Conservation (phyloP, 2,113 vertebrate species). For the Gadus chalcogrammus region DNA sequence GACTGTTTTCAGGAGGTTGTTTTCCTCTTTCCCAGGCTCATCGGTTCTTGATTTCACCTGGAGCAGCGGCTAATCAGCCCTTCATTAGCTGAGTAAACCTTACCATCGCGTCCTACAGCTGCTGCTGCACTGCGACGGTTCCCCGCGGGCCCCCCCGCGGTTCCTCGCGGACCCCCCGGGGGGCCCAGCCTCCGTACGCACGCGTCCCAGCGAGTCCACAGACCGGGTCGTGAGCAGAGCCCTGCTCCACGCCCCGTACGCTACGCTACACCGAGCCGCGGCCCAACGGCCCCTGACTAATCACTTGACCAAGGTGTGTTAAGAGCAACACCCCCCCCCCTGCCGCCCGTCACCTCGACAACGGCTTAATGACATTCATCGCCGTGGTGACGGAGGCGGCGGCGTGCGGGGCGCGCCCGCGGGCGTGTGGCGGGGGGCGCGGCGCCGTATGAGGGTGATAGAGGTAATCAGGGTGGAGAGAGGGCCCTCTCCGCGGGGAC, state of each 20-base stretch:
- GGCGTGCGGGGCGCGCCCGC: too few relatives aligned
- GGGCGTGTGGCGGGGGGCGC: slow-evolving; percentile 40
- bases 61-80: too few relatives aligned
- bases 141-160: too few relatives aligned
- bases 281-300: slow-evolving; percentile 32
- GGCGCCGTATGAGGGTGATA: slow-evolving; percentile 69
- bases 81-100: too few relatives aligned
- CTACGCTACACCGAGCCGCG: background rate
- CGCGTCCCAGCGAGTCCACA: too few relatives aligned
- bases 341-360: slow-evolving; percentile 5
- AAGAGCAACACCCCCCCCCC: slow-evolving; percentile 39
- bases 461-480: slow-evolving; percentile 69
- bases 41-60: too few relatives aligned
- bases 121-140: too few relatives aligned
- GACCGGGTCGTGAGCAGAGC: background rate
- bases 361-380: slow-evolving; percentile 54
- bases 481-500: slow-evolving; percentile 73
- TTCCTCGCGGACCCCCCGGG: too few relatives aligned
- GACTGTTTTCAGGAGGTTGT: too few relatives aligned
- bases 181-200: too few relatives aligned
- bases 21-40: too few relatives aligned
- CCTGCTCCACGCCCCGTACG: slow-evolving; percentile 28
- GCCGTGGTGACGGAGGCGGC: background rate
- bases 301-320: slow-evolving; percentile 58
- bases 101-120: too few relatives aligned